Evolutionary conservation across 2,113 vertebrate genomes (phyloP).

Genomic region (Mionectes macconnelli): DNA sequence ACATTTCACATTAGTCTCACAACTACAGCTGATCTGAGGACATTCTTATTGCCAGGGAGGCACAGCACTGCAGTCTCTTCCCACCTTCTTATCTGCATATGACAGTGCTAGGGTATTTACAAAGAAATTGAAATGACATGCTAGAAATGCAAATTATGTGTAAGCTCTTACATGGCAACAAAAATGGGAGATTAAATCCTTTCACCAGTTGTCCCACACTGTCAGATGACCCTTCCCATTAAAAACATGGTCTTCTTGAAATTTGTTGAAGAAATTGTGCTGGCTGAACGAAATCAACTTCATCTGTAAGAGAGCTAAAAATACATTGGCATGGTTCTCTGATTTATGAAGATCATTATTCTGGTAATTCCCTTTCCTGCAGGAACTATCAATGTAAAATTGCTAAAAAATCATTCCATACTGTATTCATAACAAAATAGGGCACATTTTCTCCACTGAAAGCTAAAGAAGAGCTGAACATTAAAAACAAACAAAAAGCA

Average conservation of each 20-base stretch:
- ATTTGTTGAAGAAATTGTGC: background rate
- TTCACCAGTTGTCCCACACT: background rate
- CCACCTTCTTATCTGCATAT: background rate
- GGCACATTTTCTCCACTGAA: background rate
- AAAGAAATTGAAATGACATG: background rate
- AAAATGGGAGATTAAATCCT: background rate
- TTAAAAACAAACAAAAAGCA: background rate
- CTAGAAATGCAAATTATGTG: slow-evolving; percentile 6
- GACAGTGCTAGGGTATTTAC: background rate
- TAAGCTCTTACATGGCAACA: background rate
- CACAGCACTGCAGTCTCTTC: background rate
- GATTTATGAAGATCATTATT: background rate
- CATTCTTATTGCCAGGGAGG: background rate
- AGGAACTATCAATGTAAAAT: background rate
- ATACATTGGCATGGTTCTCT: background rate
- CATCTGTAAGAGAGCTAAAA: background rate
- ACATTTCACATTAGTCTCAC: background rate
- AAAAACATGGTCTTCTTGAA: background rate
- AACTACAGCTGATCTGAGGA: background rate
- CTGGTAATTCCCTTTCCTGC: background rate
- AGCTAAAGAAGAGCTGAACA: background rate
- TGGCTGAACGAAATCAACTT: background rate
- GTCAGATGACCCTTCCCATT: background rate
- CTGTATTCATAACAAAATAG: background rate
- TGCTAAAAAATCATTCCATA: background rate